A percentile compares a stretch with the other conserved stretches of the same genome.
phyloP scores from a whole-genome alignment of 2,888 invertebrate genomes.

The Amphipoea lucens region DNA sequence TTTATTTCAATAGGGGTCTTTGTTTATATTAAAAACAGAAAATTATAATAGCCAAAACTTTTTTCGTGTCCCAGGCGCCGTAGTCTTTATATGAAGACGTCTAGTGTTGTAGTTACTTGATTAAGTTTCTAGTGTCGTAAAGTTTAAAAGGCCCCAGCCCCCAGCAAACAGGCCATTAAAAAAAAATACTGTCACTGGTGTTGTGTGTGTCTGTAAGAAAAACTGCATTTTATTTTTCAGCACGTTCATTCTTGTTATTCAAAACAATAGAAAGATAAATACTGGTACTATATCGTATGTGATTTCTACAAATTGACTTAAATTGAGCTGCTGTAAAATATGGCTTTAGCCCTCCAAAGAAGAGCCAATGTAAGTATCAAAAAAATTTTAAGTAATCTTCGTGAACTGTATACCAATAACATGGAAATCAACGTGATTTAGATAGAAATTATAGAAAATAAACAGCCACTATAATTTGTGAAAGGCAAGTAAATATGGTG shows the following conservation, averaged over 20 bases:
- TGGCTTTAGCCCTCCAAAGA: slow-evolving; percentile 94
- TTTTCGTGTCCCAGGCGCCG: too few species aligned
- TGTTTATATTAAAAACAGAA: too few species aligned
- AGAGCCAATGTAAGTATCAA: slow-evolving; percentile 92
- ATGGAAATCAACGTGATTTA: background rate
- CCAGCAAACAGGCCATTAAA: too few species aligned
- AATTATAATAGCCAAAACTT: too few species aligned
- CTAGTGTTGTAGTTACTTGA: too few species aligned
- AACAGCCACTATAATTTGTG: background rate
- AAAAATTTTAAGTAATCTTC: background rate
- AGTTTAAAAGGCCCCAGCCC: too few species aligned
- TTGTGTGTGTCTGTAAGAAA: background rate
- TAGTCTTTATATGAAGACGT: too few species aligned
- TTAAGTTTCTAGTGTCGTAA: too few species aligned
- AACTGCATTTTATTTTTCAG: background rate
- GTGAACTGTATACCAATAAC: background rate
- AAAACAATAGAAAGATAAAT: slow-evolving; percentile 8
- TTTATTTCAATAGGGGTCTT: too few species aligned
- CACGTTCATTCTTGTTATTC: background rate
- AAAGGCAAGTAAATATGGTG: background rate
- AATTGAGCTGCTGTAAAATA: slow-evolving; percentile 66
- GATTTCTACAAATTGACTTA: background rate
- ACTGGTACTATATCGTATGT: background rate
- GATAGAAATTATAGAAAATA: background rate
- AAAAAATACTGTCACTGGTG: too few species aligned